Conservation (phyloP, 2,797 vertebrate genomes). For the Xenops minutus region DNA sequence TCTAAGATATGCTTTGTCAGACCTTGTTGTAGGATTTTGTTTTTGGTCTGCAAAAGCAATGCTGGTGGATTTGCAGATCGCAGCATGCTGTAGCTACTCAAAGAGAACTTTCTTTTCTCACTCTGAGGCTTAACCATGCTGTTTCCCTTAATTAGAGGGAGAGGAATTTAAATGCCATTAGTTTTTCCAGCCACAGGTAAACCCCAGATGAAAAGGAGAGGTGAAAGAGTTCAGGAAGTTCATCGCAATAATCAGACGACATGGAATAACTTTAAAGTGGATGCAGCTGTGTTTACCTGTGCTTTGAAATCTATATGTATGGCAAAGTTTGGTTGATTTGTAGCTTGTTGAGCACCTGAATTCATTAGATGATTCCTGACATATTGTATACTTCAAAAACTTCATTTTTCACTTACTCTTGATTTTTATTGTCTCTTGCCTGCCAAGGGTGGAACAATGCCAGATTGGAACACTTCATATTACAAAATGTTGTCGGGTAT, state of each 20-base stretch:
- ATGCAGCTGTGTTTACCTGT: slow-evolving; percentile 40
- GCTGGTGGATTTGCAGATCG: not conserved
- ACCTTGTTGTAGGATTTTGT: not conserved
- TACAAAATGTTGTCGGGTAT: not conserved
- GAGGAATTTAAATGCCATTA: slow-evolving; percentile 5
- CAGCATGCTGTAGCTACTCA: not conserved
- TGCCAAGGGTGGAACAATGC: slow-evolving; percentile 34
- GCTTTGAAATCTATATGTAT: not conserved
- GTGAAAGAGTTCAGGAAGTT: slow-evolving; percentile 4
- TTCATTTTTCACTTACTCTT: slow-evolving; percentile 27
- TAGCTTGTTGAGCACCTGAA: slow-evolving; percentile 33
- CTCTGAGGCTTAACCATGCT: not conserved
- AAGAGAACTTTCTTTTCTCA: not conserved
- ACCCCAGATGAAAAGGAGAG: not conserved
- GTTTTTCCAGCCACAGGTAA: slow-evolving; percentile 14
- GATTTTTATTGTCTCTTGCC: slow-evolving; percentile 5
- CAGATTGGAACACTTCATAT: slow-evolving; percentile 29
- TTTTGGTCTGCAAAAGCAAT: not conserved
- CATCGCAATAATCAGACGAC: not conserved
- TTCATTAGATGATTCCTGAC: not conserved
- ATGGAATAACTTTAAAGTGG: not conserved
- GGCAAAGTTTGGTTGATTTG: not conserved
- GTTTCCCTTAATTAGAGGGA: slow-evolving; percentile 28
- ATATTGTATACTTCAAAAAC: slow-evolving; percentile 27
- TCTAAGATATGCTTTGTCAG: slow-evolving; percentile 17